These are phyloP conservation scores for Halyomorpha halys DNA, from an alignment of 1,140 invertebrate species.

Conservation along the genomic window DNA sequence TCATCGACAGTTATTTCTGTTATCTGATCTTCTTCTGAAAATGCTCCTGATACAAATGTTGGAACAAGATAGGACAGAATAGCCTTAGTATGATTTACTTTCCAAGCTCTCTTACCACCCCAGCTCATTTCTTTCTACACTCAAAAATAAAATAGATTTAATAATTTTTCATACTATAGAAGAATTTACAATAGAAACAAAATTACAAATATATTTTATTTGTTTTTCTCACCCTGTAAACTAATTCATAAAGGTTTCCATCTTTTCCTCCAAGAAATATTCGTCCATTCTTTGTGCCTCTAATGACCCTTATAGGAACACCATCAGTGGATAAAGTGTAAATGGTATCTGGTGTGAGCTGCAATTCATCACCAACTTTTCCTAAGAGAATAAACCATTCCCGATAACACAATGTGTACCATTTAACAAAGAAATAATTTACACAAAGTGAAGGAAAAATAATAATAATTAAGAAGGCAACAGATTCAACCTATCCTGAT, in stretches of 20 bases:
- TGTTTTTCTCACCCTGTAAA: conserved; percentile 65
- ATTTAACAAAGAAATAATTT: no score
- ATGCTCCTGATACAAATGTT: conserved; percentile 74
- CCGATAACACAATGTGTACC: neutral
- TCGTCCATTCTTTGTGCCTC: conserved; percentile 69
- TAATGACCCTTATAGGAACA: conserved; percentile 70
- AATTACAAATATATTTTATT: neutral
- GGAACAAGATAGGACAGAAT: conserved; percentile 79
- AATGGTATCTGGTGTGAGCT: conserved; percentile 85
- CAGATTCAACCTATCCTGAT: no score
- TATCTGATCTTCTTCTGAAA: conserved; percentile 79
- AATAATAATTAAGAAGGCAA: no score
- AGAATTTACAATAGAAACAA: neutral
- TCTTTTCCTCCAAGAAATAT: conserved; percentile 93
- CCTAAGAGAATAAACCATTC: conserved; percentile 20
- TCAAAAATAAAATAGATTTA: neutral
- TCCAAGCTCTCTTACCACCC: conserved; percentile 91
- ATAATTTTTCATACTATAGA: neutral
- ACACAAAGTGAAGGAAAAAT: no score
- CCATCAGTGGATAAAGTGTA: conserved; percentile 89
- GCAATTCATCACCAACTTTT: conserved; percentile 60
- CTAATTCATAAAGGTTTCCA: conserved; percentile 89
- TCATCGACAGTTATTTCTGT: conserved; percentile 78
- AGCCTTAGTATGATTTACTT: conserved; percentile 87
- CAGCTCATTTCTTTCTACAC: conserved; percentile 66